Evolutionary conservation across 1,140 invertebrate species (phyloP), one percentile per base, ranked within the genome.

Genomic region (Camponotus pennsylvanicus): DNA sequence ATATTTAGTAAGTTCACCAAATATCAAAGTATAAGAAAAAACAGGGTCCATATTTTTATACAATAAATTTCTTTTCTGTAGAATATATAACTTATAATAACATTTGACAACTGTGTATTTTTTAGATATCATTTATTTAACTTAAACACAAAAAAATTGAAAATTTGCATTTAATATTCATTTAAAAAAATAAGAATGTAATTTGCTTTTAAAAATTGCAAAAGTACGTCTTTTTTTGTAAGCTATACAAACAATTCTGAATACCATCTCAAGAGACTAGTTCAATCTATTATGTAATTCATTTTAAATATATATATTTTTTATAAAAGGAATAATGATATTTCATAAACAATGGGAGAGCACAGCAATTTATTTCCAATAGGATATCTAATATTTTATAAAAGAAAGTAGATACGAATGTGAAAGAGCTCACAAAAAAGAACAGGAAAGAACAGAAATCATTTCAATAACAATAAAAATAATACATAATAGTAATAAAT

Each of bases 21-120:
- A 71, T 66, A 77, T 83, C 64, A 55, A 89, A 86, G 77, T 66
- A 77, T 71, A 70, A 52, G 70, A 86, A 75, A 78, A 57, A 37
- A 67, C 15, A 15, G 55, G 27, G 27, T 40, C 45, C 15, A 18
- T 40, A 61, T 52, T 83, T 61, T 45, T 34, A 1, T 67, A 18
- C 42, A 13, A 37, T 45, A 34, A 71, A 71, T 73, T 59, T 80
- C 6, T 45, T 9, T 27, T 27, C 27, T 27, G 32, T 37, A 42
- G 11, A 45, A 49, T 15, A 34, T 45, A 21, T 32, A n/a, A 69
- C 11, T 80, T 70, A 55, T 15, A 18, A 40, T 69, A 40, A 67
- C 42, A 2, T 37, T 15, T 8, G 18, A 27, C 13, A 32, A 55
- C 40, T 8, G 45, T 79, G 32, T 9, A 6, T 27, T 79, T 67